Evolutionary conservation across 2,113 vertebrate species (phyloP), one percentile per base, ranked within the genome.

Genomic region (Crocuta crocuta): DNA sequence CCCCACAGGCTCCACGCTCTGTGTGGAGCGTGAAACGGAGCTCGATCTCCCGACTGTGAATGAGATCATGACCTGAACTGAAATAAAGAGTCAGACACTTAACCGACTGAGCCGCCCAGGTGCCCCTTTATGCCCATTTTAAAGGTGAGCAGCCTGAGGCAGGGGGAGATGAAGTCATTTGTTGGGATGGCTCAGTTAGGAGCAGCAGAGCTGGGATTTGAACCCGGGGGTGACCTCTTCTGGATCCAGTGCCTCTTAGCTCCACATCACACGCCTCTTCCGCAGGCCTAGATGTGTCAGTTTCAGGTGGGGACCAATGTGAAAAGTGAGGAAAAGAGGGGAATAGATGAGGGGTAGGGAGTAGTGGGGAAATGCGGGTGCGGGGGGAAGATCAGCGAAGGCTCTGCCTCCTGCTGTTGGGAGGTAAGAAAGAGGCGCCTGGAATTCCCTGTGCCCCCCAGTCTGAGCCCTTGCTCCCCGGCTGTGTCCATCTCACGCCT

Each of bases 111-210:
- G 2, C 58, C 21, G 21, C 8, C 58, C 58, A 61, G 2, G 21
- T 2, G 8, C 58, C 58, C 21, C 58, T 61, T 76, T 9, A 26
- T 43, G 19, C 65, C 33, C 80, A 26, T 89, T 55, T 58, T 71
- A 58, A 73, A 94, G 84, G 71, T 43, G 45, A 92, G 92, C 39
- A 71, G n/a, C 53, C 33, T 70, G 68, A 89, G 39, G 28, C 61
- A 15, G 35, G 5, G 78, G 65, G 24, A 43, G 70, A 3, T 48
- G 35, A 79, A 55, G 55, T 85, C 48, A 31, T n/a, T 17, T 43
- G 45, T 31, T 4, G 9, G 71, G 50, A 13, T n/a, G 15, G n/a
- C 26, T 74, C 26, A 50, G 31, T n/a, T 39, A 70, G 7, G 10
- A 84, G 83, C 3, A 35, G 15, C 15, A 0, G 21, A 65, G 23